Base-by-base conservation (phyloP, 2,113 vertebrate species). In the Pardalotus punctatus region DNA sequence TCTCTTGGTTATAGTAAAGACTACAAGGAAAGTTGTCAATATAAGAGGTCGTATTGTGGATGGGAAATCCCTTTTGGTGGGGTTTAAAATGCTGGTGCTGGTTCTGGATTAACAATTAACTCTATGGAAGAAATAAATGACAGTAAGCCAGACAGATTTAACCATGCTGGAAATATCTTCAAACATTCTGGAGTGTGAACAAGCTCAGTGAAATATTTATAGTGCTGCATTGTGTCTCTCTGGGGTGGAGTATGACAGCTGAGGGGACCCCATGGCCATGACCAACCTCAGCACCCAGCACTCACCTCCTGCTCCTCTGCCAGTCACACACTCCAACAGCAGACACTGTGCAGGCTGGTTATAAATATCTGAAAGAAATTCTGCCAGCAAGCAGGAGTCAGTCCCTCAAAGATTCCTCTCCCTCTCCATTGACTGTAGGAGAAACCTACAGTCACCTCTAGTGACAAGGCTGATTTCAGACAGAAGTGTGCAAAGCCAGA, bases 191-290 rank as follows among this genome's bases (percentile, higher is more conserved):
- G 40, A 8, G 4, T 57, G 20, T 79, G 71, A 78, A 40, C 11
- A 53, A 85, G 36, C 22, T 66, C 56, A 31, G 6, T 78, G 24
- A 61, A 74, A 25, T 81, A 74, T n/a, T 70, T 61, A 36, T 3
- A 4, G 40, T 61, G 36, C 58, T 73, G 18, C 25, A 22, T 31
- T 90, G 22, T 84, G 20, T 56, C 21, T 51, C 48, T 29, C 24
- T 57, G 24, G 0, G 0, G 27, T 47, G 22, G 24, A 38, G 11
- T 21, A 2, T 35, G 50, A 19, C 27, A 27, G 29, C 5, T 53
- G 23, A 31, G 73, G 29, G 33, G 22, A 67, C 16, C 3, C 40
- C 24, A 10, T 27, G 78, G 54, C 28, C 2, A 1, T n/a, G 33
- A 22, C 43, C 53, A 76, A 1, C 18, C 18, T 29, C 33, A 60